phyloP scores from a whole-genome alignment of 2,888 invertebrate species.

The Chrysolina americana region DNA sequence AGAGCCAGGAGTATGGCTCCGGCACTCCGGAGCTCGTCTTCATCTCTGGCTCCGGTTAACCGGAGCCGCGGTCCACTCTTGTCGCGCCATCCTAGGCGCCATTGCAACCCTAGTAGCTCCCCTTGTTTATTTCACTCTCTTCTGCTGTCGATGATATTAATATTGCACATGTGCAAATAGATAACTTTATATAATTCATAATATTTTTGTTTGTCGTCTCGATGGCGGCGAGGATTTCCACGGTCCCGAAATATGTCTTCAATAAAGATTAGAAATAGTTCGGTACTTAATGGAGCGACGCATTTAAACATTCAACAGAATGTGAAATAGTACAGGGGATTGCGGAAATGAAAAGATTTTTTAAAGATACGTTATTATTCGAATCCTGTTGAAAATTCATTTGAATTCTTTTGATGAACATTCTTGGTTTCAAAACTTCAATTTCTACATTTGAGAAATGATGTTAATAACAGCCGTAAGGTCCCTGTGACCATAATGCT shows the following conservation, averaged over 20 bases:
- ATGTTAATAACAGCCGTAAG: too few species aligned
- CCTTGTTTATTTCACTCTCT: constrained; percentile 29
- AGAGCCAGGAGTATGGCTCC: constrained; percentile 43
- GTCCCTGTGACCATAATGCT: too few species aligned
- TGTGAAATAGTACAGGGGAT: neutral
- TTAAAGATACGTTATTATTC: too few species aligned
- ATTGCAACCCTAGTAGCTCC: constrained; percentile 53
- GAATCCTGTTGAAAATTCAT: too few species aligned
- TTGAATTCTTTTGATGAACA: too few species aligned
- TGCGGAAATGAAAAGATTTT: too few species aligned
- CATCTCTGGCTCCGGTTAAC: constrained; percentile 58
- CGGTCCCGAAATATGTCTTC: constrained; percentile 13
- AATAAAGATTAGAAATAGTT: neutral
- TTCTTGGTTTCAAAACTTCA: too few species aligned
- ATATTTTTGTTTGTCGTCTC: constrained; percentile 19
- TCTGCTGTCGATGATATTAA: constrained; percentile 62
- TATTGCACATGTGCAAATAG: constrained; percentile 47
- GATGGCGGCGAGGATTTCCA: neutral
- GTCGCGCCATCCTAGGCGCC: constrained; percentile 63
- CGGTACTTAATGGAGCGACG: neutral
- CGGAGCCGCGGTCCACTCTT: constrained; percentile 58
- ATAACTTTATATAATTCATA: constrained; percentile 46
- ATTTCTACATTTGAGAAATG: too few species aligned
- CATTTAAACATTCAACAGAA: neutral
- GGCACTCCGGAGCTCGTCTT: constrained; percentile 52